Percentiles rank a stretch among this genome's conserved stretches.
These are phyloP conservation scores for Eristalis intricaria DNA, from an alignment of 2,888 invertebrate genomes.

Conservation along the genomic window DNA sequence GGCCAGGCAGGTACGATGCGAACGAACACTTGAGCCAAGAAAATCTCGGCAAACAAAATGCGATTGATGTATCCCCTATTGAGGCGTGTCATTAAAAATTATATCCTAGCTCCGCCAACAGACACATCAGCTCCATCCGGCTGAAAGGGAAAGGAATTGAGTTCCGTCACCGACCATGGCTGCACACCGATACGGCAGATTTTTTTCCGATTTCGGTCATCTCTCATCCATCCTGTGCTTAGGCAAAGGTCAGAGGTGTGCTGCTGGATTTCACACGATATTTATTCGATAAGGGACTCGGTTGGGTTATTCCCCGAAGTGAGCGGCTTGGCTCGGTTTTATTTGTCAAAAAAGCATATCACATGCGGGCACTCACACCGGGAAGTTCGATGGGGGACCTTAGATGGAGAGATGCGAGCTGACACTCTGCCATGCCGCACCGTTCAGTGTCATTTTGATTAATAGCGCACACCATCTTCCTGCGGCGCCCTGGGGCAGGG, in stretches of 20 bases:
- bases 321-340: background rate
- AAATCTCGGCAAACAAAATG: background rate
- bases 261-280: slow-evolving; percentile 51
- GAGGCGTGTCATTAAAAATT: background rate
- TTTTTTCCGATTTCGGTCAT: background rate
- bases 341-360: background rate
- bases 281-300: slow-evolving; percentile 42
- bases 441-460: slow-evolving; percentile 41
- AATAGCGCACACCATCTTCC: slow-evolving; percentile 25
- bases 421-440: slow-evolving; percentile 25
- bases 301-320: slow-evolving; percentile 9
- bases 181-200: background rate
- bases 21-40: background rate
- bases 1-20: background rate
- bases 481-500: background rate
- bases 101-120: slow-evolving; percentile 2
- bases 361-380: slow-evolving; percentile 1
- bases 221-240: background rate
- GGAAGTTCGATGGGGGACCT: background rate
- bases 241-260: slow-evolving; percentile 14
- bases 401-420: background rate
- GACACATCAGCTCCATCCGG: background rate
- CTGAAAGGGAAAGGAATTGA: background rate
- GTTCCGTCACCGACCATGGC: background rate
- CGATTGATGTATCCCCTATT: background rate